phyloP scores from a whole-genome alignment of 2,113 vertebrate genomes.

The Sus scrofa region T2T-Sscrofa CM000812.6:15378501-15379000 shows the following conservation, averaged over 20 bases:
- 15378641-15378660: neutral
- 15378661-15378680: neutral
- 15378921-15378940: neutral
- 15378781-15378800: constrained; percentile 13
- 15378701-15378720: neutral
- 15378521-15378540: neutral
- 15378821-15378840: neutral
- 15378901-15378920: neutral
- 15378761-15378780: neutral
- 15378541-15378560: neutral
- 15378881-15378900: neutral
- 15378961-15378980: neutral
- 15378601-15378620: constrained; percentile 29
- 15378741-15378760: neutral
- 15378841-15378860: neutral
- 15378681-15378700: neutral
- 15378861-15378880: neutral
- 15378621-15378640: neutral
- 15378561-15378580: constrained; percentile 3
- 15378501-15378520: neutral
- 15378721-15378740: neutral
- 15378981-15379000: neutral
- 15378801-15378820: neutral
- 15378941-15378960: neutral
- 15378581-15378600: neutral